Percentiles rank a stretch among this genome's conserved stretches.
Conservation (phyloP, 2,797 vertebrate genomes). For the Molothrus ater region DNA sequence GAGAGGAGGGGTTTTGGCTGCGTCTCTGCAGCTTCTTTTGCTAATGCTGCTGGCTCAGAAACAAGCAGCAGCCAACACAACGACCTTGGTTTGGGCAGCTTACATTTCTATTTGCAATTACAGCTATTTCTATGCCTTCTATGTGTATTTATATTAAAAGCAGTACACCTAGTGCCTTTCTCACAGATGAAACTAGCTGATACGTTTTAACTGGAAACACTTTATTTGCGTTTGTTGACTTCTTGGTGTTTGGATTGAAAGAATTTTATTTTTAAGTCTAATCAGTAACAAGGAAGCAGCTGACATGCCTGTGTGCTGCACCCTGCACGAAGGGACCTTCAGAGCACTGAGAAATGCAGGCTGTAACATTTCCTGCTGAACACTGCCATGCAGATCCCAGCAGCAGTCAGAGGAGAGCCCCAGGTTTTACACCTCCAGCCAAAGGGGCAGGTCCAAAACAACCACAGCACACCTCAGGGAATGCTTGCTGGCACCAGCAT, state of each 20-base stretch:
- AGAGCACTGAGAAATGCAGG: not conserved
- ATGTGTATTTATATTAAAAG: conserved; percentile 53
- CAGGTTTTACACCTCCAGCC: not conserved
- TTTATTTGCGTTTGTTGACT: not conserved
- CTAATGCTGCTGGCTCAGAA: not conserved
- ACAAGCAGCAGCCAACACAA: conserved; percentile 24
- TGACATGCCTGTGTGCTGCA: not conserved
- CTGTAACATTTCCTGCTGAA: not conserved
- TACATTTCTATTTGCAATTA: conserved; percentile 26
- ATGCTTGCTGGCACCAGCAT: not conserved
- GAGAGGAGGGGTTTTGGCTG: not conserved
- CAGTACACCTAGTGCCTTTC: conserved; percentile 39
- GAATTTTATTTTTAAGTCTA: not conserved
- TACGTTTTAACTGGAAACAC: conserved; percentile 20
- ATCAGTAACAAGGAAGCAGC: not conserved
- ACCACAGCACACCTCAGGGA: not conserved
- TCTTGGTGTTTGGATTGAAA: not conserved
- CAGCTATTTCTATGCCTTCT: conserved; percentile 43
- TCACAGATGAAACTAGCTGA: conserved; percentile 42
- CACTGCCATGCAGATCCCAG: not conserved
- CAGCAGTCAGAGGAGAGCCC: not conserved
- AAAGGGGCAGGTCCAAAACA: not conserved
- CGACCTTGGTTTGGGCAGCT: not conserved
- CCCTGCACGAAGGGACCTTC: not conserved
- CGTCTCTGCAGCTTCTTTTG: not conserved